A percentile compares a stretch with the other conserved stretches of the same genome.
These are phyloP conservation scores for Xyrauchen texanus DNA, from an alignment of 2,113 vertebrate genomes.

Conservation along the genomic window DNA sequence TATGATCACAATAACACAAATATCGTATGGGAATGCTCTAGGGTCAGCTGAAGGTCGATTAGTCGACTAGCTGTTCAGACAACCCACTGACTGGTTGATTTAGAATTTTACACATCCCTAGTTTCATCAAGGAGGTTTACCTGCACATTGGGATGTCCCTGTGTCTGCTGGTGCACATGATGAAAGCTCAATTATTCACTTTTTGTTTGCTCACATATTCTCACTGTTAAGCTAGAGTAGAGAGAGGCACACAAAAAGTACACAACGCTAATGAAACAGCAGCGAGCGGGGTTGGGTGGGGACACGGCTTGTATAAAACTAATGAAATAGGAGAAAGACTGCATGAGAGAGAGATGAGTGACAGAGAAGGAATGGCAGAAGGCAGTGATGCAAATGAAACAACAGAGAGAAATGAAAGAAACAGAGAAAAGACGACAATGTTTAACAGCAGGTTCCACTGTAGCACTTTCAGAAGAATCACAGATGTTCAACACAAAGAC, in stretches of 20 bases:
- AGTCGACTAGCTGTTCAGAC: too few relatives aligned
- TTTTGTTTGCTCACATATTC: constrained; percentile 43
- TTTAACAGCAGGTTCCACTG: constrained; percentile 3
- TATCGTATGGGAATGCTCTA: too few relatives aligned
- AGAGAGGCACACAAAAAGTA: constrained; percentile 1
- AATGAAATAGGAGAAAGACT: not conserved
- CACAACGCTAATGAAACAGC: constrained; percentile 9
- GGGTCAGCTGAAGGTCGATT: too few relatives aligned
- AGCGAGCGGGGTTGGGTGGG: not conserved
- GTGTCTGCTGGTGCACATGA: not conserved
- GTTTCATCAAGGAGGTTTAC: constrained; percentile 2
- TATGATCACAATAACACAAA: too few relatives aligned
- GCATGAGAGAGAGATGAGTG: constrained; percentile 3
- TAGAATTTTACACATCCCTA: too few relatives aligned
- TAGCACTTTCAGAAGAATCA: constrained; percentile 14
- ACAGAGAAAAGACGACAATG: constrained; percentile 9
- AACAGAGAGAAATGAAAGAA: not conserved
- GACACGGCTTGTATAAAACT: constrained; percentile 11
- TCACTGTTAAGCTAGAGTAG: constrained; percentile 16
- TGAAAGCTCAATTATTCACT: constrained; percentile 37
- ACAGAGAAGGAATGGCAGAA: not conserved
- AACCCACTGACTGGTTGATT: too few relatives aligned
- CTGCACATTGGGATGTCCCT: not conserved
- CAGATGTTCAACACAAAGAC: constrained; percentile 25
- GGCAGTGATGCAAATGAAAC: constrained; percentile 19